phyloP scores from a whole-genome alignment of 2,797 vertebrate genomes.

The Clamator glandarius region DNA sequence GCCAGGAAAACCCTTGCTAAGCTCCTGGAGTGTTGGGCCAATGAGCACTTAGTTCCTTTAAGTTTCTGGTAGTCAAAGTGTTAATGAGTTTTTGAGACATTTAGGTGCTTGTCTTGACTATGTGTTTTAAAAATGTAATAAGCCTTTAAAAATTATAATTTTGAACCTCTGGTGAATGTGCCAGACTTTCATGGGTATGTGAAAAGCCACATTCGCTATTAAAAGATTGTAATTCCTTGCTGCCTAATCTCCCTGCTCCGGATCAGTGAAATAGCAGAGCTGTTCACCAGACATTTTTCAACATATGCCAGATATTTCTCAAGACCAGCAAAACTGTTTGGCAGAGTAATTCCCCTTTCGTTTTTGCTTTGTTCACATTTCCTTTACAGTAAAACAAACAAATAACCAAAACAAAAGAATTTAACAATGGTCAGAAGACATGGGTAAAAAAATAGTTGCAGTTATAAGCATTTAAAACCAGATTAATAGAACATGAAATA shows the following conservation, averaged over 20 bases:
- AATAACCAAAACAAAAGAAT: neutral
- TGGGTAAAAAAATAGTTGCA: neutral
- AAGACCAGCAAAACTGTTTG: conserved; percentile 18
- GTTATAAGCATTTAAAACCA: neutral
- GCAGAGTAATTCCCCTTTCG: neutral
- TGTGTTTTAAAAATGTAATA: neutral
- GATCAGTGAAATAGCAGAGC: neutral
- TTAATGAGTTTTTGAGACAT: neutral
- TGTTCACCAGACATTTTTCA: neutral
- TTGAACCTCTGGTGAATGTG: neutral
- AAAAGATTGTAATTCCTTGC: neutral
- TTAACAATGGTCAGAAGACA: neutral
- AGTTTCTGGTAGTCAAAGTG: neutral
- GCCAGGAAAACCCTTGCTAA: neutral
- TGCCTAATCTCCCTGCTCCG: conserved; percentile 16
- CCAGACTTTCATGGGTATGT: neutral
- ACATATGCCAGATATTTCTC: neutral
- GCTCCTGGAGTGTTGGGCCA: neutral
- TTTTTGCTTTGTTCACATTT: neutral
- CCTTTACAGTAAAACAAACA: neutral
- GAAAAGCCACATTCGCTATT: neutral
- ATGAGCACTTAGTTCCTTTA: neutral
- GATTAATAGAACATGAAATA: neutral
- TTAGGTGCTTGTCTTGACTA: neutral
- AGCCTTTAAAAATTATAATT: neutral